A percentile compares a stretch with the other conserved stretches of the same genome.
phyloP scores from a whole-genome alignment of 2,888 invertebrate species.

The Drosophila falleni region DNA sequence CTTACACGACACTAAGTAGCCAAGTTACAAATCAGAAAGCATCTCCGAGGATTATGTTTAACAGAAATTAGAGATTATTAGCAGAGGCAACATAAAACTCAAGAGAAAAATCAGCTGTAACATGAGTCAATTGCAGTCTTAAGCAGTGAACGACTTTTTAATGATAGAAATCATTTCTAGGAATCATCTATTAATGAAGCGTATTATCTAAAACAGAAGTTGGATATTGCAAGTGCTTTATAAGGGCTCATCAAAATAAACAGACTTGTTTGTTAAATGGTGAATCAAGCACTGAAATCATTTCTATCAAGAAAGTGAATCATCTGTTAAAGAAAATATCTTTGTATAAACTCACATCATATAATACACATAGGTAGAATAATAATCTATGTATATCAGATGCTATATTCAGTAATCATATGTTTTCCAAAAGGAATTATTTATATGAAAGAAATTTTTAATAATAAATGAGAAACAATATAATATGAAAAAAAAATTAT shows the following conservation, averaged over 20 bases:
- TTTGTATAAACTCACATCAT: conserved; percentile 10
- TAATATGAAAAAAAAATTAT: not conserved
- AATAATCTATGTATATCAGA: not conserved
- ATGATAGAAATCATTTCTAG: not conserved
- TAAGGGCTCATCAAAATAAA: conserved; percentile 1
- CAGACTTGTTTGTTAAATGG: not conserved
- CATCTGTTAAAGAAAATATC: not conserved
- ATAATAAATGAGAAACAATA: not conserved
- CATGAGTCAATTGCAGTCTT: not conserved
- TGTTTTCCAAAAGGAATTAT: not conserved
- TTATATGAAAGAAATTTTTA: no score
- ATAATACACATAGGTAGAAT: not conserved
- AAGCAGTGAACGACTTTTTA: no score
- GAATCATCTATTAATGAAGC: not conserved
- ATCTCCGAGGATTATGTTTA: not conserved
- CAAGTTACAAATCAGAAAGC: conserved; percentile 5
- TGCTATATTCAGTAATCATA: no score
- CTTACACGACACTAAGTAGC: conserved; percentile 14
- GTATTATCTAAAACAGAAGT: not conserved
- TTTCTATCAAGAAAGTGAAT: conserved; percentile 6
- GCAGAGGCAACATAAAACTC: not conserved
- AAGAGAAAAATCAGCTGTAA: not conserved
- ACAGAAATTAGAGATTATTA: not conserved
- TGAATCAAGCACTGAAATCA: not conserved
- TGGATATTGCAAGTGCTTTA: not conserved